Base-by-base conservation (phyloP, 2,113 vertebrate species). In the Antigone vipio region DNA sequence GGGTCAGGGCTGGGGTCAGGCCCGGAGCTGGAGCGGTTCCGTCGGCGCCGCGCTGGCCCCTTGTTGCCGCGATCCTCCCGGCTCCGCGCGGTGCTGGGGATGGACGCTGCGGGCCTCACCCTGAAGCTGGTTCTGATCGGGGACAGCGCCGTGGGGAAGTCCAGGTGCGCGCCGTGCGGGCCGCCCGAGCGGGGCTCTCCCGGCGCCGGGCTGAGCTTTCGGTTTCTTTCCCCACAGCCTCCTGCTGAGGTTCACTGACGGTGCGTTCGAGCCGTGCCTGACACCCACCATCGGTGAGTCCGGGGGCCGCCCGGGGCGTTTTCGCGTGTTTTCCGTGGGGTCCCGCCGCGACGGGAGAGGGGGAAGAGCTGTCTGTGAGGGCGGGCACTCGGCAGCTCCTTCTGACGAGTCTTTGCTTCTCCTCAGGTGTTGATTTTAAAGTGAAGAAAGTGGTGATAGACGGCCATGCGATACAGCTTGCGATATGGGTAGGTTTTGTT, bases 81-180 rank as follows among this genome's bases (percentile, higher is more conserved):
- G 58, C 2, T 9, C 27, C 13, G 18, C 35, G 2, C 40, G 1
- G 34, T 11, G 62, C n/a, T 5, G 74, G 75, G 35, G 2, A 90
- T 85, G 66, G 66, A 74, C 12, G 10, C 26, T 0, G 30, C 45
- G 0, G 56, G 49, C 15, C 74, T 88, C 22, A 74, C 95, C 0
- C 60, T 96, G 88, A 93, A 93, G 88, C 55, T 95, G 86, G 64
- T 96, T 7, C 44, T 94, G n/a, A 3, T 97, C 24, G 96, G 96
- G 6, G 97, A 94, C 82, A 96, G 96, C 77, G 92, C 55, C 16
- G 94, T 93, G 85, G 96, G 97, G 4, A 95, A 96, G 82, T 95
- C 93, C 80, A 59, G 97, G 97, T 95, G 80, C 77, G 38, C 59
- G 6, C 15, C 12, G 44, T 2, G 63, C 11, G 55, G 35, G 8